Base-by-base conservation (phyloP, 2,113 vertebrate genomes). In the Sturnira hondurensis region DNA sequence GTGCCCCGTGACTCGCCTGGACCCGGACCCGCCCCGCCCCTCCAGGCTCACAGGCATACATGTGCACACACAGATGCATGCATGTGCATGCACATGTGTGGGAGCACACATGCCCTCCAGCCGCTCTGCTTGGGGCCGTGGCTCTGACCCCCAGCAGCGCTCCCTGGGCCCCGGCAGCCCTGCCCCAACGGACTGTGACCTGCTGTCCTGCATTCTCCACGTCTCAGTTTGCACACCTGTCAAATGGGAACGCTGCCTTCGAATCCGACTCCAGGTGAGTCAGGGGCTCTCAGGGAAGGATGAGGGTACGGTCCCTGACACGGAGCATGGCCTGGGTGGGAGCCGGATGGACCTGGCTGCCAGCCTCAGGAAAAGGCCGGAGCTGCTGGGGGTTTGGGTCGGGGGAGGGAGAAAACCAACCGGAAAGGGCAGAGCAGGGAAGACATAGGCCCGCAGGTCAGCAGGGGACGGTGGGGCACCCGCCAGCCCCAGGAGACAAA, bases 381-480 rank as follows among this genome's bases (percentile, higher is more conserved):
- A 47, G 76, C 61, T 31, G 28, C 61, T 43, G 43, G n/a, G n/a
- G n/a, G n/a, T n/a, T n/a, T n/a, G n/a, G n/a, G n/a, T n/a, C n/a
- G n/a, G n/a, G n/a, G n/a, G n/a, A n/a, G n/a, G n/a, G n/a, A n/a
- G n/a, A n/a, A n/a, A n/a, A n/a, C n/a, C n/a, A n/a, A n/a, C n/a
- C n/a, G 0, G 50, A 91, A 33, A 24, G 38, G 36, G 28, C 61
- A 20, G 92, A 77, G 77, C 76, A 15, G 33, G 20, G 16, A 93
- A 88, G 68, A n/a, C 61, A 6, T 24, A 3, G 5, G 22, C 95
- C 93, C 70, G 84, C 91, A 95, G 86, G 68, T 7, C 13, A 26
- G 24, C 41, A 24, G 14, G 7, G 61, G 68, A 58, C 58, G 38
- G 33, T 43, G 47, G 41, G 61, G 14, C 41, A 73, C 47, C 82